Base-by-base conservation (phyloP, 2,797 vertebrate genomes). In the Decapterus maruadsi region DNA sequence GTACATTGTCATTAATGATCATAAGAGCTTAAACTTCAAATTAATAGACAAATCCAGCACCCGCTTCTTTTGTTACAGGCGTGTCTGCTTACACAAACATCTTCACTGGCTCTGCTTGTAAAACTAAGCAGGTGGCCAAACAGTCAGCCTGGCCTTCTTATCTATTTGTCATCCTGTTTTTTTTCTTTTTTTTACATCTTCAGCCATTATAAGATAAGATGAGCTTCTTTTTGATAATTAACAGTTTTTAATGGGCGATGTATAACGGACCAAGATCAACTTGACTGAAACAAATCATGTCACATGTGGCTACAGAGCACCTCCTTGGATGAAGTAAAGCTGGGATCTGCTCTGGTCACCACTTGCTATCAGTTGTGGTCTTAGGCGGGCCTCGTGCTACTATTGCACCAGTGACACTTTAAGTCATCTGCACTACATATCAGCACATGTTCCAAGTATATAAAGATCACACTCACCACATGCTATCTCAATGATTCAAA, bases 91-190 rank as follows among this genome's bases (percentile, higher is more conserved):
- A 43, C 11, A 63, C 36, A 68, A 85, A 82, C 63, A 85, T 31
- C 67, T 58, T n/a, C 26, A 34, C 26, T 46, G n/a, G 10, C 26
- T 64, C n/a, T 46, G 57, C 38, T 57, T 58, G 54, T 77, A 79
- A 81, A 85, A 78, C 46, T 29, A 68, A 81, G 31, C 79, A 86
- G 72, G 65, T 82, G 77, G 29, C 4, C 61, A 78, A 85, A 83
- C 77, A 53, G 38, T 40, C 45, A 54, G 19, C 13, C 1, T 1
- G 16, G 19, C 1, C 16, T 38, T 43, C 42, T 66, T 72, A 76
- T 76, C 72, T 43, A 56, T 69, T 26, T 67, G 50, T 59, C 46
- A 54, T 67, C 12, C 0, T 63, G 48, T 63, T 43, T 2, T 68
- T 71, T 20, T 79, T 12, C 4, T 40, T 12, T 40, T 40, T 40